Evolutionary conservation across 2,888 invertebrate genomes (phyloP).

Genomic region (Scaptomyza parva): DNA sequence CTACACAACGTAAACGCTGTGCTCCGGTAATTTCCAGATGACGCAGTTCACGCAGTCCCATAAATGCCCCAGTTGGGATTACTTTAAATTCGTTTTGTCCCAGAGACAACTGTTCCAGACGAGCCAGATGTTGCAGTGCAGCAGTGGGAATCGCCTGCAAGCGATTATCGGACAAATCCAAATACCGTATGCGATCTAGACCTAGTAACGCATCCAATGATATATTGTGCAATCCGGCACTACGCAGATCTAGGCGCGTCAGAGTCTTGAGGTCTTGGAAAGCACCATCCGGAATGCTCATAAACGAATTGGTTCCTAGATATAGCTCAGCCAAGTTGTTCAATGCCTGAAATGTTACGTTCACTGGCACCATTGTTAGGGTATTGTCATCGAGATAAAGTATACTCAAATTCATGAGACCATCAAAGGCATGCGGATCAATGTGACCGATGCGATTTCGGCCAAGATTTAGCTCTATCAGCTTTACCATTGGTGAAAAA

Average conservation of each 20-base stretch:
- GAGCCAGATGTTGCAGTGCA: constrained; percentile 89
- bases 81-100: constrained; percentile 93
- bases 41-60: constrained; percentile 91
- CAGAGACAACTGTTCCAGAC: constrained; percentile 92
- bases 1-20: constrained; percentile 89
- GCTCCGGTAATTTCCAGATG: constrained; percentile 92
- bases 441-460: constrained; percentile 93
- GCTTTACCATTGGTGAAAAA: constrained; percentile 90
- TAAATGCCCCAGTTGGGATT: constrained; percentile 90
- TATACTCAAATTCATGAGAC: constrained; percentile 90
- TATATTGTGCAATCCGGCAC: constrained; percentile 92
- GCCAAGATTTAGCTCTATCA: constrained; percentile 94
- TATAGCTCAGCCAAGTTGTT: constrained; percentile 93
- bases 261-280: constrained; percentile 91
- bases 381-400: constrained; percentile 94
- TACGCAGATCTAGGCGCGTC: constrained; percentile 91
- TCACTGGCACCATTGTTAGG: constrained; percentile 90
- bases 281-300: constrained; percentile 90
- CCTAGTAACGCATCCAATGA: constrained; percentile 91
- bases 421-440: constrained; percentile 91
- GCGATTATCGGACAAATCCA: constrained; percentile 93
- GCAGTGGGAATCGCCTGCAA: constrained; percentile 90
- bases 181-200: constrained; percentile 89
- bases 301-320: constrained; percentile 93
- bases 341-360: constrained; percentile 88